Percentiles rank a stretch among this genome's conserved stretches.
phyloP scores from a whole-genome alignment of 2,888 invertebrate genomes.

The Gerris lacustris region DNA sequence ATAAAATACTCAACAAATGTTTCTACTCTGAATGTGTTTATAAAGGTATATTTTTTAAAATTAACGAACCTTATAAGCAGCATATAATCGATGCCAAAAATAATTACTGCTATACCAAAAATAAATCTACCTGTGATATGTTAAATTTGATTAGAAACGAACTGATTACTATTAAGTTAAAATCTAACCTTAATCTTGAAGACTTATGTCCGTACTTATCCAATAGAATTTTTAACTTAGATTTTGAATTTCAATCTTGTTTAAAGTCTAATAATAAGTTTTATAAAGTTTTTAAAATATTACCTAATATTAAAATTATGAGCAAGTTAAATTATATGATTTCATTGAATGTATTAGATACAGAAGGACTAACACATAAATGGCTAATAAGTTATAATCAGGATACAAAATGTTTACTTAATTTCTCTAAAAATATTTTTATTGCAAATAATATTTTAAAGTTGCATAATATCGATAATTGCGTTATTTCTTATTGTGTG shows the following conservation, averaged over 20 bases:
- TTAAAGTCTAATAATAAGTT: background rate
- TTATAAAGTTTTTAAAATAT: background rate
- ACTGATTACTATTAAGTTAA: background rate
- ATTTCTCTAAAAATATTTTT: background rate
- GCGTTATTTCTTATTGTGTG: background rate
- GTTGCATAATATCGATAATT: background rate
- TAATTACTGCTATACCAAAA: too few species aligned
- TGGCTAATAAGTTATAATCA: background rate
- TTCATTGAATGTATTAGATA: background rate
- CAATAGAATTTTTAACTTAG: background rate
- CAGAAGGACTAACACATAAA: background rate
- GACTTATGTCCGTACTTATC: background rate
- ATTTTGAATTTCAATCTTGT: background rate
- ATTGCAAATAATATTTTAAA: background rate
- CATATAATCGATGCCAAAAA: too few species aligned
- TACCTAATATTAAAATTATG: background rate
- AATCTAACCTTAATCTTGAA: background rate
- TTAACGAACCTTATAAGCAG: background rate
- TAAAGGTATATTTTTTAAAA: background rate
- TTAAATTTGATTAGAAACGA: too few species aligned
- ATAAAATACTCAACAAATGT: background rate
- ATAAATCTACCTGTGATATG: too few species aligned
- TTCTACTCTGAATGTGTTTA: background rate
- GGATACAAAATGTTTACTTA: background rate
- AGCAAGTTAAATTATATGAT: background rate